A percentile compares a stretch with the other conserved stretches of the same genome.
phyloP scores from a whole-genome alignment of 1,140 invertebrate genomes.

The Heliconius nattereri region DNA sequence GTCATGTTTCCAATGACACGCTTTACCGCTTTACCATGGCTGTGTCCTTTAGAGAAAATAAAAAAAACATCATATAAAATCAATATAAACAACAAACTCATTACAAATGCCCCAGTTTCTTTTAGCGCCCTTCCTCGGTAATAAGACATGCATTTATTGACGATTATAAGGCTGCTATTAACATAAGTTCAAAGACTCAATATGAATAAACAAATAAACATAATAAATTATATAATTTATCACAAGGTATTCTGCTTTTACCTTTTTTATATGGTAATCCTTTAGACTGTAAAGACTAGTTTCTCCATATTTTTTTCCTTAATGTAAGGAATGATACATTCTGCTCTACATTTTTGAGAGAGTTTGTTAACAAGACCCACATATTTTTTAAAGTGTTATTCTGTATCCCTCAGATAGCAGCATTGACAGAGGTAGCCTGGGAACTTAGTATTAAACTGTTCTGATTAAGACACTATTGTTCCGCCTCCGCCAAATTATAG shows the following conservation, averaged over 20 bases:
- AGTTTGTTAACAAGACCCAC: no score
- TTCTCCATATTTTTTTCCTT: not conserved
- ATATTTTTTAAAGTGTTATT: not conserved
- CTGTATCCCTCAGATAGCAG: no score
- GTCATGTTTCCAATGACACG: no score
- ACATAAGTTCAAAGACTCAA: conserved; percentile 8
- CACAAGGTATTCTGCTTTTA: not conserved
- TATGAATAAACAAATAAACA: conserved; percentile 6
- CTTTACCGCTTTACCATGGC: no score
- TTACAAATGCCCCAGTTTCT: not conserved
- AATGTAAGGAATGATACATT: no score
- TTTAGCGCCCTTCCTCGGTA: not conserved
- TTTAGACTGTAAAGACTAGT: not conserved
- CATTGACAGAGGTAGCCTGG: no score
- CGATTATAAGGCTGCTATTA: conserved; percentile 2
- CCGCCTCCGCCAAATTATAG: no score
- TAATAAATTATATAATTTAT: not conserved
- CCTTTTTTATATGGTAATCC: not conserved
- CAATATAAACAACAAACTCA: not conserved
- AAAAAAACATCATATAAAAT: not conserved
- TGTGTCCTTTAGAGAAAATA: no score
- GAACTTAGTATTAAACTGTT: no score
- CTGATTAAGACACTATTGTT: no score
- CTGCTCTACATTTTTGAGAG: no score
- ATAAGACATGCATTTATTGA: conserved; percentile 9